phyloP scores from a whole-genome alignment of 2,797 vertebrate species.

The Vipera latastei region DNA sequence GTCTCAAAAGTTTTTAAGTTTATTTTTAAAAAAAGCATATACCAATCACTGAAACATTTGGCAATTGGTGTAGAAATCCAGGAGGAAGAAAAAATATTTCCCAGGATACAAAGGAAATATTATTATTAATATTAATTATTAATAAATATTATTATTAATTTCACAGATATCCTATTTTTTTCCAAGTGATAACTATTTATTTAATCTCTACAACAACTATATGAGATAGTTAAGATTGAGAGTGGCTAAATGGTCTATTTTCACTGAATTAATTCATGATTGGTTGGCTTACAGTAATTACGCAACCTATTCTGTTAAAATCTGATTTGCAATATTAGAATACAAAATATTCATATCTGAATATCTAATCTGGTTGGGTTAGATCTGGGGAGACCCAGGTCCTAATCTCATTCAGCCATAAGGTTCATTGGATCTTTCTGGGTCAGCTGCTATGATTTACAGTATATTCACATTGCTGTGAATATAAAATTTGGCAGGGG shows the following conservation, averaged over 20 bases:
- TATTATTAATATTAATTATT: neutral
- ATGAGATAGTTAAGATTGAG: neutral
- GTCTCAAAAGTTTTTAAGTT: neutral
- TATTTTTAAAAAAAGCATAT: neutral
- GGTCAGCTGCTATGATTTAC: neutral
- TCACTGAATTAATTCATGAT: neutral
- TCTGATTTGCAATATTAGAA: neutral
- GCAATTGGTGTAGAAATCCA: neutral
- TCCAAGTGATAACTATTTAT: neutral
- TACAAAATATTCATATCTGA: neutral
- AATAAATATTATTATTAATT: neutral
- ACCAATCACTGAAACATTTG: neutral
- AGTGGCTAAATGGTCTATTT: neutral
- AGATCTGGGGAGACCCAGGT: neutral
- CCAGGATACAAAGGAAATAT: neutral
- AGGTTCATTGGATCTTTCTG: neutral
- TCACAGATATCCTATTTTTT: neutral
- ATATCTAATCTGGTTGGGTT: neutral
- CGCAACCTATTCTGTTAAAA: neutral
- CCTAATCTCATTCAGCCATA: neutral
- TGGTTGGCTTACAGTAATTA: neutral
- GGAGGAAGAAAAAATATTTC: neutral
- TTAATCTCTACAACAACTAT: neutral
- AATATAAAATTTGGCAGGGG: neutral
- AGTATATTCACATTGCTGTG: too few relatives aligned